A percentile compares a stretch with the other conserved stretches of the same genome.
phyloP scores from a whole-genome alignment of 2,888 invertebrate genomes.

The Tricholauxania praeusta region DNA sequence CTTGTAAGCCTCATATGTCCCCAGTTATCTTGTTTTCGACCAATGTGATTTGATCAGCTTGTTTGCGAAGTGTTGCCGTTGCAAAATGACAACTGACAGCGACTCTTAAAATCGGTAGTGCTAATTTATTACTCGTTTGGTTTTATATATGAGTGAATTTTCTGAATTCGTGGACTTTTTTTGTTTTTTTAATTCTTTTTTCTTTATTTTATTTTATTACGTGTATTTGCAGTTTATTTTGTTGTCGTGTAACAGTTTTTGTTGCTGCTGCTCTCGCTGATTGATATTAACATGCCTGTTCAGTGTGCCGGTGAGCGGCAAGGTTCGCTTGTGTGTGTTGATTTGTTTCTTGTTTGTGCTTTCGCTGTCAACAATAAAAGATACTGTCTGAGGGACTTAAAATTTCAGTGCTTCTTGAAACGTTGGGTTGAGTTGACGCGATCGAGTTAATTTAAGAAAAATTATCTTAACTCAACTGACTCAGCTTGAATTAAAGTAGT shows the following conservation, averaged over 20 bases:
- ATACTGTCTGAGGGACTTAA: slow-evolving; percentile 57
- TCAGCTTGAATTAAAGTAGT: not conserved
- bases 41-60: slow-evolving; percentile 30
- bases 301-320: not conserved
- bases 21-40: not conserved
- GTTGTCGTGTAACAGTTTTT: slow-evolving; percentile 27
- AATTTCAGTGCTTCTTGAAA: slow-evolving; percentile 60
- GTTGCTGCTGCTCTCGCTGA: slow-evolving; percentile 23
- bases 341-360: slow-evolving; percentile 1
- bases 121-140: not conserved
- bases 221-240: too few species aligned
- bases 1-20: not conserved
- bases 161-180: too few species aligned
- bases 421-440: slow-evolving; percentile 44
- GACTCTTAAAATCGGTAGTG: too few species aligned
- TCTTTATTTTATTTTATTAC: not conserved
- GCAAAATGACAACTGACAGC: not conserved
- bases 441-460: slow-evolving; percentile 5
- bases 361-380: slow-evolving; percentile 54
- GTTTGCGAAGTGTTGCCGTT: slow-evolving; percentile 29
- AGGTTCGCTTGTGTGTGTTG: not conserved
- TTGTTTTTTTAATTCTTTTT: not conserved
- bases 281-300: slow-evolving; percentile 5
- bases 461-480: slow-evolving; percentile 11
- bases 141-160: not conserved